phyloP scores from a whole-genome alignment of 2,888 invertebrate genomes.

The Tholera decimalis region DNA sequence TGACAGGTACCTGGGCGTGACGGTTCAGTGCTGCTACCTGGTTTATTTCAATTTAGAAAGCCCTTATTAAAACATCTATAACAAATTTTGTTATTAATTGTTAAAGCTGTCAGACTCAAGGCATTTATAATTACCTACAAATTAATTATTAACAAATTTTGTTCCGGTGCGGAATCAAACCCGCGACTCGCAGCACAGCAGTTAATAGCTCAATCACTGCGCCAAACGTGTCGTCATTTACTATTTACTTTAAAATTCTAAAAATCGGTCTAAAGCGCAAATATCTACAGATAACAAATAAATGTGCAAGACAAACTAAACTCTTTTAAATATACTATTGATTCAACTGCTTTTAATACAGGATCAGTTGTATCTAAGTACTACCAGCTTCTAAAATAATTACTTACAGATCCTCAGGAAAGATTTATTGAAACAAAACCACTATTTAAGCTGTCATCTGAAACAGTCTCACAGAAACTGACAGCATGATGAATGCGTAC shows the following conservation, averaged over 20 bases:
- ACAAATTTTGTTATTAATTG: too few relatives aligned
- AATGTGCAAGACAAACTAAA: background rate
- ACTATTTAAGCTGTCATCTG: constrained; percentile 59
- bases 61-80: background rate
- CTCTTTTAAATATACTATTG: background rate
- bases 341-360: background rate
- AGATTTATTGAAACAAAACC: constrained; percentile 30
- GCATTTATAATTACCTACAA: too few relatives aligned
- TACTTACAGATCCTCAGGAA: constrained; percentile 22
- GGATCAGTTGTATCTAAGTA: background rate
- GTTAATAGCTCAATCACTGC: too few relatives aligned
- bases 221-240: too few relatives aligned
- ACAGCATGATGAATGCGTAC: constrained; percentile 61
- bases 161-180: too few relatives aligned
- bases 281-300: background rate
- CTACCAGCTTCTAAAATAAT: constrained; percentile 8
- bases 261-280: background rate
- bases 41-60: too few relatives aligned
- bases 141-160: too few relatives aligned
- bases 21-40: too few relatives aligned
- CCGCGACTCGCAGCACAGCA: too few relatives aligned
- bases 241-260: too few relatives aligned
- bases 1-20: too few relatives aligned
- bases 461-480: constrained; percentile 33
- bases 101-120: too few relatives aligned